Evolutionary conservation across 2,797 vertebrate species (phyloP), one percentile per base, ranked within the genome.

Genomic region (Ptychadena robeensis): DNA sequence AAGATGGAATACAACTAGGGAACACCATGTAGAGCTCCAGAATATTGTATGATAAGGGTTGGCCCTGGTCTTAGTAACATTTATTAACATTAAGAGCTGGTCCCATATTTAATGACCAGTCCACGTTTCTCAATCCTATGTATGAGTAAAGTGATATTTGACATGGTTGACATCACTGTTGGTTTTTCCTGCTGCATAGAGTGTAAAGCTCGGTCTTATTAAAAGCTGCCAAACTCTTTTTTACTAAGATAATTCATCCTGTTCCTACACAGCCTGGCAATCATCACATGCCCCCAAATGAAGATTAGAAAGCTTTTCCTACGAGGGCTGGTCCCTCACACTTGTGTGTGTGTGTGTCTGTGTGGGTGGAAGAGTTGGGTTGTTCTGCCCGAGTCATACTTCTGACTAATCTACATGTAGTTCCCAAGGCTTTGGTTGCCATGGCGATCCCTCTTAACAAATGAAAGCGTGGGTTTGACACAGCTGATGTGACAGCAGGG

Each of bases 361-460:
- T 61, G n/a, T 61, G 59, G n/a, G 59, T 68, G 82, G 77, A 71
- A 72, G 72, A 53, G 77, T 44, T 25, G 15, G 35, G 71, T 34
- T 66, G 22, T 40, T 68, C 70, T 28, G 48, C 30, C 9, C 61
- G 22, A 80, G 70, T 75, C 82, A 80, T 69, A 84, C 71, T 75
- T 80, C 35, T 84, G 64, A 84, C 82, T 79, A 80, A 80, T 80
- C 63, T 80, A 61, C 35, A 75, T 84, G 82, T 80, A 75, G 70
- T 69, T 84, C 77, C 82, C 71, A 74, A 84, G 82, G 82, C 64
- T 84, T 74, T 65, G 48, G 82, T 85, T 80, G 75, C 82, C 82
- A 84, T 84, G 82, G 82, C 25, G 35, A 84, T 74, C 53, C 28
- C 63, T 48, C 66, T 84, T 84, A 84, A 84, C 82, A 84, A 84